Base-by-base conservation (phyloP, 2,888 invertebrate species). In the Ormyrus nitidulus region DNA sequence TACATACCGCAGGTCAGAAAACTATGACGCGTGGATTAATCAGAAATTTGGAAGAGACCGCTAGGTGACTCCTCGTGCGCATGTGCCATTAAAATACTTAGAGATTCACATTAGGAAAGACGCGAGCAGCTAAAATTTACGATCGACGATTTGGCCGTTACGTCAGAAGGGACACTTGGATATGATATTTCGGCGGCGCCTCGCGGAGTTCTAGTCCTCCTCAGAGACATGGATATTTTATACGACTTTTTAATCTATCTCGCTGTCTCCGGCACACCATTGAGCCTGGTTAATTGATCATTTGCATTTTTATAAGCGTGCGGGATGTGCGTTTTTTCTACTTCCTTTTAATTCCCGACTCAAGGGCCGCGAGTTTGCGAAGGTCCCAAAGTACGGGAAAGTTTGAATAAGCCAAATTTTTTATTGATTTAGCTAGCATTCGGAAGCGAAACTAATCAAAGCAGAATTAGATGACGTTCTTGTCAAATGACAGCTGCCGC, bases 91-190 rank as follows among this genome's bases (percentile, higher is more conserved):
- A 65, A 71, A 64, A 71, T 9, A 71, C 65, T 71, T 71, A 72
- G 58, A 54, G n/a, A 74, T 79, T 64, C 44, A 10, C 64, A 76
- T 80, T 80, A 76, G 61, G 71, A 76, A 80, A 80, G 75, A 64
- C n/a, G 53, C 51, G 19, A 44, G 8, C 19, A 7, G 62, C 48
- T 44, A 49, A 65, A 79, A 79, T 79, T 79, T 79, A 79, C 59
- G 79, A 75, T 75, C 69, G 44, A 10, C 11, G 56, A 8, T n/a
- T 6, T 48, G 34, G n/a, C 44, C 48, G 9, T 64, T 19, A 54
- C n/a, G 64, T 70, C 34, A 34, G 34, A 34, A 34, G 68, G 58
- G 49, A 44, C 66, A 69, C 69, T 69, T 54, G 49, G 76, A 62
- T 19, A 7, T 49, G 48, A 62, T 34, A 34, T 34, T 53, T 19